Conservation (phyloP, 2,113 vertebrate genomes). For the Pangasianodon hypophthalmus region DNA sequence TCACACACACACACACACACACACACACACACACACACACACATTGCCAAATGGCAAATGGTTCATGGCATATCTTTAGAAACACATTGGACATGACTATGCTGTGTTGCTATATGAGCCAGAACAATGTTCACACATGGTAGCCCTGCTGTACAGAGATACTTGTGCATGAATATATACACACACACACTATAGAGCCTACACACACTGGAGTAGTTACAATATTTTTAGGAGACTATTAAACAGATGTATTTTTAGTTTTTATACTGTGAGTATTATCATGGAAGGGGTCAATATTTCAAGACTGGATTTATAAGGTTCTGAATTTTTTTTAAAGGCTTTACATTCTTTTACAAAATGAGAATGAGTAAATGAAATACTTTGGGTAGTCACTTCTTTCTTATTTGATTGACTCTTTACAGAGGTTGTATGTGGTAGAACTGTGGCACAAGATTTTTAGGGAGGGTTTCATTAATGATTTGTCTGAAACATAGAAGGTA, state of each 20-base stretch:
- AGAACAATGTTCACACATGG: not conserved
- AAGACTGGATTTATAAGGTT: not conserved
- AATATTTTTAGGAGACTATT: not conserved
- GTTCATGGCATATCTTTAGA: constrained; percentile 11
- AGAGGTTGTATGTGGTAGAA: too few relatives aligned
- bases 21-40: not conserved
- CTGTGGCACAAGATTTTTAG: not conserved
- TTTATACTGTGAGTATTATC: not conserved
- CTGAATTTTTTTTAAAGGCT: not conserved
- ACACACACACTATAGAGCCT: not conserved
- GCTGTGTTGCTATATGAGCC: not conserved
- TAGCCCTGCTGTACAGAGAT: not conserved
- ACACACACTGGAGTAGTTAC: not conserved
- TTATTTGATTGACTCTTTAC: not conserved
- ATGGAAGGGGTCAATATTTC: not conserved
- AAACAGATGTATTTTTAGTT: not conserved
- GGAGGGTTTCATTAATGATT: not conserved
- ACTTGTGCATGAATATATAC: not conserved
- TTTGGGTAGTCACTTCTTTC: not conserved
- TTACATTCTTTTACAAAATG: too few relatives aligned
- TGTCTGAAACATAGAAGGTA: not conserved
- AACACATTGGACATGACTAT: not conserved
- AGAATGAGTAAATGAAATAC: too few relatives aligned
- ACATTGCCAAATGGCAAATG: not conserved
- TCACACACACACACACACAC: not conserved